phyloP scores from a whole-genome alignment of 2,888 invertebrate genomes.

The Meteorus colon region DNA sequence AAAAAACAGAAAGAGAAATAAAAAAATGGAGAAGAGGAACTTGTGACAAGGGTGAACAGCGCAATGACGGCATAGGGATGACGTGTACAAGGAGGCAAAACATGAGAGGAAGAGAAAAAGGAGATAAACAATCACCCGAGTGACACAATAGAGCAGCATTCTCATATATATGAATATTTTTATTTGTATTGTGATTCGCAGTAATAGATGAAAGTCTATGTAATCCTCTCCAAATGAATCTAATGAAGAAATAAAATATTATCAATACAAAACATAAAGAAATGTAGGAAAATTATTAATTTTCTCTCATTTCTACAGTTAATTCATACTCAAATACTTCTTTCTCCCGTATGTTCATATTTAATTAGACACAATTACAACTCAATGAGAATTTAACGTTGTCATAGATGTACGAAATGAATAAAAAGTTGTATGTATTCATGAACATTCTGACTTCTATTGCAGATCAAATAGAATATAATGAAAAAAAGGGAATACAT shows the following conservation, averaged over 20 bases:
- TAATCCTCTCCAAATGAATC: neutral
- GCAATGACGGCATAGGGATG: neutral
- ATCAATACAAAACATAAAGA: neutral
- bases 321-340: too few species aligned
- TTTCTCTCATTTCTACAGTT: neutral
- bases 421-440: neutral
- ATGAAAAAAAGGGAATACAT: neutral
- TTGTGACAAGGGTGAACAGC: constrained; percentile 2
- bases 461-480: neutral
- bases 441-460: neutral
- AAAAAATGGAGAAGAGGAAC: neutral
- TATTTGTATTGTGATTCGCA: neutral
- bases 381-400: too few species aligned
- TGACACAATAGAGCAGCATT: neutral
- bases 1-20: neutral
- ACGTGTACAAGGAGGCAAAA: neutral
- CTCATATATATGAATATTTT: neutral
- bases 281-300: neutral
- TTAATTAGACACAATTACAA: too few species aligned
- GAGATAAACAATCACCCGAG: neutral
- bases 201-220: neutral
- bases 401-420: too few species aligned
- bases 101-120: neutral
- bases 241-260: neutral
- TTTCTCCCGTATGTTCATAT: too few species aligned